These are phyloP conservation scores for Sebastes paucispinis DNA, from an alignment of 2,797 vertebrate species.

Conservation along the genomic window DNA sequence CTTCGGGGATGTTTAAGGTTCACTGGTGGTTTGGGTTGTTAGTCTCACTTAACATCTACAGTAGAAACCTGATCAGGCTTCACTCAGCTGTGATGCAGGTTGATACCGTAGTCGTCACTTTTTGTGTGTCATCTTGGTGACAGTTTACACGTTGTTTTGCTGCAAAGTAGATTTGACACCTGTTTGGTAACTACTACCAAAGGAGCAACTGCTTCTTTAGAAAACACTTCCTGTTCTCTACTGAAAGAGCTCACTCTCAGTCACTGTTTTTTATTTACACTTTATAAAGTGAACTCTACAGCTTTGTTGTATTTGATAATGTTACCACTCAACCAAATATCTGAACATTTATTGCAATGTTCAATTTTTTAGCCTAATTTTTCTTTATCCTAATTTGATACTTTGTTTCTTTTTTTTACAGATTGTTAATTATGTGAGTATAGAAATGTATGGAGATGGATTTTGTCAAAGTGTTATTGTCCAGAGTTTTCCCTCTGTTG, in stretches of 20 bases:
- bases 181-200: slow-evolving; percentile 20
- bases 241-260: not conserved
- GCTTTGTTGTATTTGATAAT: not conserved
- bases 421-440: slow-evolving; percentile 7
- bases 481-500: slow-evolving; percentile 5
- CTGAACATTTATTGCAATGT: slow-evolving; percentile 8
- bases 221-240: slow-evolving; percentile 5
- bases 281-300: not conserved
- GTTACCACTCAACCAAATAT: slow-evolving; percentile 22
- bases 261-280: not conserved
- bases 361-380: slow-evolving; percentile 10
- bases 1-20: slow-evolving; percentile 27
- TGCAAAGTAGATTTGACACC: slow-evolving; percentile 14
- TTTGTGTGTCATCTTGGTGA: not conserved
- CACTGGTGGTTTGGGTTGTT: slow-evolving; percentile 14
- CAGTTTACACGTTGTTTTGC: not conserved
- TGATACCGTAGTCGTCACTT: not conserved
- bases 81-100: not conserved
- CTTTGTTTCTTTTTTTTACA: not conserved
- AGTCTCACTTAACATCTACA: not conserved
- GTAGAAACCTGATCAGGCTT: not conserved
- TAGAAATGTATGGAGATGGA: not conserved
- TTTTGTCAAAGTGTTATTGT: slow-evolving; percentile 5
- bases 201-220: not conserved
- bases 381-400: slow-evolving; percentile 16